These are phyloP conservation scores for Novumbra hubbsi DNA, from an alignment of 2,797 vertebrate species.

Conservation along the genomic window DNA sequence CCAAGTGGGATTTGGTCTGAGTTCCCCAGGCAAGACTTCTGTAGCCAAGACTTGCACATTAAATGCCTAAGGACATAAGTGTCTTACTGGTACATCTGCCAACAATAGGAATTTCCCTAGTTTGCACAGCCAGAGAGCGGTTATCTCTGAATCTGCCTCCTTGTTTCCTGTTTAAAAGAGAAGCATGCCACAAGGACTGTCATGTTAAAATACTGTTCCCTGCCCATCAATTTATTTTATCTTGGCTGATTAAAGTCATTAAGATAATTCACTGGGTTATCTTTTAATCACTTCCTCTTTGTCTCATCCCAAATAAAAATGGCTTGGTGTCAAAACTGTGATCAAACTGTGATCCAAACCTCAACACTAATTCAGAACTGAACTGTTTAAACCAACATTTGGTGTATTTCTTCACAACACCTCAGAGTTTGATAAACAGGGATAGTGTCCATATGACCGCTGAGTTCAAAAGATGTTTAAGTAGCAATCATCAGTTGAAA, in stretches of 20 bases:
- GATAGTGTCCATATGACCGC: not conserved
- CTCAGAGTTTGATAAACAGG: not conserved
- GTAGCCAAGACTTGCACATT: slow-evolving; percentile 67
- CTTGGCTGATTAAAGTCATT: slow-evolving; percentile 52
- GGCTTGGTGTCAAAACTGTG: slow-evolving; percentile 13
- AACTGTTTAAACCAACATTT: not conserved
- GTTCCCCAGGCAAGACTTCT: slow-evolving; percentile 66
- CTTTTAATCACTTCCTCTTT: slow-evolving; percentile 41
- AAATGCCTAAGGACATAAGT: slow-evolving; percentile 72
- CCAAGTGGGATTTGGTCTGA: slow-evolving; percentile 64
- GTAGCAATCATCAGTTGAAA: not conserved
- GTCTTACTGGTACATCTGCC: slow-evolving; percentile 70
- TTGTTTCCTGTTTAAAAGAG: slow-evolving; percentile 49
- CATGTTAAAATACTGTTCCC: slow-evolving; percentile 49
- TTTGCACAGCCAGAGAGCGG: slow-evolving; percentile 72
- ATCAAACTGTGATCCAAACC: slow-evolving; percentile 10
- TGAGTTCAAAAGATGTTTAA: not conserved
- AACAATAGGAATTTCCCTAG: slow-evolving; percentile 84
- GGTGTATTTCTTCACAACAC: not conserved
- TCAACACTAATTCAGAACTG: not conserved
- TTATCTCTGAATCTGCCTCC: slow-evolving; percentile 56
- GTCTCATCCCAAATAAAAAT: slow-evolving; percentile 22
- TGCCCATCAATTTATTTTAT: slow-evolving; percentile 49
- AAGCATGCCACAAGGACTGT: slow-evolving; percentile 46
- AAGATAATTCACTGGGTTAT: slow-evolving; percentile 40